These are phyloP conservation scores for Malaclemys terrapin DNA, from an alignment of 2,113 vertebrate species.

Conservation along the genomic window DNA sequence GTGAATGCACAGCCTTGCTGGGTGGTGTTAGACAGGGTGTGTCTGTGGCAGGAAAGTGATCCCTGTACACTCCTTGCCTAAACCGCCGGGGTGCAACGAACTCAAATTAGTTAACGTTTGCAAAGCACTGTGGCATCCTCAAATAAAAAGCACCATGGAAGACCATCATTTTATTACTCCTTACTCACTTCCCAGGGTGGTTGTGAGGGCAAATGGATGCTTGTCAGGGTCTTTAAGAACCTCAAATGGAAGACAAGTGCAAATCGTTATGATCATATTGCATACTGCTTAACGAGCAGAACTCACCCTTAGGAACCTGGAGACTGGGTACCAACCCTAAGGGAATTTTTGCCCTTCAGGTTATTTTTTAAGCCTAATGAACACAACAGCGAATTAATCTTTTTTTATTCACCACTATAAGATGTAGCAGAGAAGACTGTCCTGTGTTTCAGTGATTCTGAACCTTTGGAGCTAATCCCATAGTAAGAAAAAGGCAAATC, in stretches of 20 bases:
- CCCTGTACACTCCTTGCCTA: neutral
- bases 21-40: neutral
- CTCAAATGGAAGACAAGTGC: neutral
- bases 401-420: neutral
- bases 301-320: neutral
- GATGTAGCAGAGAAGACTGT: rapidly evolving
- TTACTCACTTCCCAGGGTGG: neutral
- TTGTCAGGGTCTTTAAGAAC: no score
- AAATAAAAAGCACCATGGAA: neutral
- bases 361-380: neutral
- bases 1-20: neutral
- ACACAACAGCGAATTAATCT: rapidly evolving
- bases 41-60: neutral
- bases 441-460: rapidly evolving
- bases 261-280: rapidly evolving
- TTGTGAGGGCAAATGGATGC: neutral
- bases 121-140: neutral
- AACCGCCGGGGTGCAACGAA: neutral
- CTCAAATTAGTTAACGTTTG: neutral
- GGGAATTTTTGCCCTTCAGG: neutral
- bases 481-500: neutral
- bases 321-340: neutral
- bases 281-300: neutral
- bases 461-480: neutral
- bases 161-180: neutral